Percentiles rank a stretch among this genome's conserved stretches.
phyloP scores from a whole-genome alignment of 2,888 invertebrate species.

The Pristionchus maxplancki region DNA sequence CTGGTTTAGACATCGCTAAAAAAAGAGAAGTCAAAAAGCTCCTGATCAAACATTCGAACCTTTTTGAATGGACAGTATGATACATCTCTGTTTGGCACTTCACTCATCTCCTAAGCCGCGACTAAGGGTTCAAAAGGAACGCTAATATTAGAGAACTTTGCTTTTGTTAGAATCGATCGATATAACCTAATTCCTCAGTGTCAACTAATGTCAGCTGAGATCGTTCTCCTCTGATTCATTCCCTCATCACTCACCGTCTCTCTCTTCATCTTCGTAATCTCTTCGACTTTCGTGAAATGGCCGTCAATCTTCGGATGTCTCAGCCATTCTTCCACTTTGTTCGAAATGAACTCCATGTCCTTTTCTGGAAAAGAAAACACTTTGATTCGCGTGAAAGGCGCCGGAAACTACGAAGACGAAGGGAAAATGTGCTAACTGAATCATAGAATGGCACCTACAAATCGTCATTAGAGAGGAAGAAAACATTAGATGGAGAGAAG shows the following conservation, averaged over 20 bases:
- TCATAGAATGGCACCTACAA: background rate
- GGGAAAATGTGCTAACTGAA: slow-evolving; percentile 10
- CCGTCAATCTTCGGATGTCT: slow-evolving; percentile 32
- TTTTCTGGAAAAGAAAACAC: background rate
- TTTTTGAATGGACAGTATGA: background rate
- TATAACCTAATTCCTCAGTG: too few relatives aligned
- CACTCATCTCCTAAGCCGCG: background rate
- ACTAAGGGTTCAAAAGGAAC: background rate
- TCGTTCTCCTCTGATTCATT: too few relatives aligned
- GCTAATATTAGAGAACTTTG: background rate
- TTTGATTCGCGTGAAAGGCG: background rate
- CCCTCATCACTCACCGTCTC: slow-evolving; percentile 21
- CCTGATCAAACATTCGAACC: background rate
- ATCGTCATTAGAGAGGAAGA: background rate
- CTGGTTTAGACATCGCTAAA: too few relatives aligned
- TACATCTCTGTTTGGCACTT: background rate
- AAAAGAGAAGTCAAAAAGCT: background rate
- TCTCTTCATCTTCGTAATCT: slow-evolving; percentile 37
- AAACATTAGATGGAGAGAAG: background rate
- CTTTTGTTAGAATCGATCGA: background rate
- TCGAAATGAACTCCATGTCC: slow-evolving; percentile 3
- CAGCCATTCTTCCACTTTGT: slow-evolving; percentile 10
- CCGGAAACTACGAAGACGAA: background rate
- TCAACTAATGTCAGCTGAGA: too few relatives aligned
- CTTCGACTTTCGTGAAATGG: slow-evolving; percentile 15